Conservation (phyloP, 2,797 vertebrate species). For the Margarornis squamiger region DNA sequence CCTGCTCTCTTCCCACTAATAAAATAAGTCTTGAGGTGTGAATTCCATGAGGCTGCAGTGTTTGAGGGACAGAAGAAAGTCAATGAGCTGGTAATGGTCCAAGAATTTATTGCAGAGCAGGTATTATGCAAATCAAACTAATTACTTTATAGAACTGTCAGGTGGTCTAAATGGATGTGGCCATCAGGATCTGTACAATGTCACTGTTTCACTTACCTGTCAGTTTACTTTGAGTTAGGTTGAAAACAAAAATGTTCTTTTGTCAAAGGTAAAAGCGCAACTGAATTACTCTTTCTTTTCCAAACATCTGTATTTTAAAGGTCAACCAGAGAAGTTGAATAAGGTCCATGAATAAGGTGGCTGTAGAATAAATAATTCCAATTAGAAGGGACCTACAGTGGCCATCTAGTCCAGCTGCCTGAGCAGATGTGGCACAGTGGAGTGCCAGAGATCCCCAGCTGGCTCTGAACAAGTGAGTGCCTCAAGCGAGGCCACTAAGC, state of each 20-base stretch:
- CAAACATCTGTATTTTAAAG: background rate
- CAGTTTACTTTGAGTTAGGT: background rate
- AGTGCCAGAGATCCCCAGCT: background rate
- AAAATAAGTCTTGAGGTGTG: background rate
- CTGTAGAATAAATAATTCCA: background rate
- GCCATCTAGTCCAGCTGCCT: background rate
- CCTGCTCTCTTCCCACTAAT: background rate
- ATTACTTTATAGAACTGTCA: background rate
- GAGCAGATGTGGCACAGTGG: background rate
- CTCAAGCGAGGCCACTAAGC: rapidly evolving
- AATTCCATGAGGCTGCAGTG: background rate
- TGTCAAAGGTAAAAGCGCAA: background rate
- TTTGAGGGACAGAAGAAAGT: background rate
- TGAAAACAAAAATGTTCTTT: background rate
- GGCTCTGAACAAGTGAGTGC: background rate
- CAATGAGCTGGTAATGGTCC: background rate
- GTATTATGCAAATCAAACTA: background rate
- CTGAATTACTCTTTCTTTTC: background rate
- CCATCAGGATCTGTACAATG: background rate
- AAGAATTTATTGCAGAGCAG: background rate
- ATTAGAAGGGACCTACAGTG: background rate
- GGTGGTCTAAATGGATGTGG: background rate
- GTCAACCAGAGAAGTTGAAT: background rate
- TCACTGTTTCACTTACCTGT: background rate
- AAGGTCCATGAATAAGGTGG: background rate